A percentile compares a stretch with the other conserved stretches of the same genome.
These are phyloP conservation scores for Brachyopa scutellaris DNA, from an alignment of 2,888 invertebrate species.

Conservation along the genomic window DNA sequence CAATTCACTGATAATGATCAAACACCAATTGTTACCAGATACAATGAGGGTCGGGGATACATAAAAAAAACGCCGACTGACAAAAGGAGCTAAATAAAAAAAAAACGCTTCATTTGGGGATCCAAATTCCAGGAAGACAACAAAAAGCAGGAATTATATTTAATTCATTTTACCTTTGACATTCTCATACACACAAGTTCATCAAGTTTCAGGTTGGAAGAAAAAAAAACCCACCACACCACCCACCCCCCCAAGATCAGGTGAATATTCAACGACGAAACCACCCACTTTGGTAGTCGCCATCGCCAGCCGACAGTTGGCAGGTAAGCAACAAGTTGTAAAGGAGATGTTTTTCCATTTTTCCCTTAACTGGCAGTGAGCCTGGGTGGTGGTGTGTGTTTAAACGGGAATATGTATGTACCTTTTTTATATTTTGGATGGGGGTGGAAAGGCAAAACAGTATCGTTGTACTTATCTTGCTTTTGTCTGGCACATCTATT, in stretches of 20 bases:
- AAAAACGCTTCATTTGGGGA: constrained; percentile 2
- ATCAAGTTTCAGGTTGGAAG: constrained; percentile 39
- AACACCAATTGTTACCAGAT: constrained; percentile 24
- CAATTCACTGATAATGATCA: constrained; percentile 15
- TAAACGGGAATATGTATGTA: neutral
- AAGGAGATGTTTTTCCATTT: neutral
- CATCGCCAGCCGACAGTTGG: neutral
- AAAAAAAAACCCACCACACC: constrained; percentile 8
- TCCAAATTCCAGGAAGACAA: constrained; percentile 13
- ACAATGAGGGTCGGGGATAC: neutral
- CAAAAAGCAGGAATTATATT: constrained; percentile 33
- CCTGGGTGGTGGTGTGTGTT: neutral
- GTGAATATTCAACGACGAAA: constrained; percentile 44
- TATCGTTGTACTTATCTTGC: constrained; percentile 1
- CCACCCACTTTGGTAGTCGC: neutral
- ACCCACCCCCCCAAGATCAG: constrained; percentile 8
- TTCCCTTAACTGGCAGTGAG: too few species aligned
- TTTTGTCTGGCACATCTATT: constrained; percentile 26
- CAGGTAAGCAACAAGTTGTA: constrained; percentile 62
- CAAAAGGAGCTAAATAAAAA: neutral
- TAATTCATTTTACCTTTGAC: constrained; percentile 60
- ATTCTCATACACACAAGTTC: constrained; percentile 55
- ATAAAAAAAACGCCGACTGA: neutral
- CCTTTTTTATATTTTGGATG: neutral
- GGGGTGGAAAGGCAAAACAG: neutral